Evolutionary conservation across 2,797 vertebrate species (phyloP).

Genomic region (Alauda arvensis): DNA sequence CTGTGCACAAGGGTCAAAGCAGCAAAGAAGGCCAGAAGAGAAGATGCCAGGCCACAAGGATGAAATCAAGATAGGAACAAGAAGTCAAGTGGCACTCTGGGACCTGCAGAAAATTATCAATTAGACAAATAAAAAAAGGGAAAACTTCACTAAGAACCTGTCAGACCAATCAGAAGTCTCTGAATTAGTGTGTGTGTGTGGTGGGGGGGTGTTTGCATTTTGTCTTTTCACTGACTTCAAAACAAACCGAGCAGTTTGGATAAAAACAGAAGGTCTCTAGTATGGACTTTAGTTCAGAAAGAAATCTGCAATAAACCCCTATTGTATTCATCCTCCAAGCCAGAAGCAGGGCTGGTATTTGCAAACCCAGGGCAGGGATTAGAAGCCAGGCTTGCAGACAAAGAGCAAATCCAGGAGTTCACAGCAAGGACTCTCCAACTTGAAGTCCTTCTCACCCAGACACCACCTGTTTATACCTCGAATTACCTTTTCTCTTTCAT

Average conservation of each 20-base stretch:
- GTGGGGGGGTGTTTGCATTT: not conserved
- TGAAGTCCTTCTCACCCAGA: not conserved
- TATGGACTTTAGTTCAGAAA: not conserved
- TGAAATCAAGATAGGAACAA: not conserved
- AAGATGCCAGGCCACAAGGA: not conserved
- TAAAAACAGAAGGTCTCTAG: not conserved
- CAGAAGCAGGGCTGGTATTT: not conserved
- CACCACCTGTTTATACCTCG: not conserved
- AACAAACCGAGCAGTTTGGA: not conserved
- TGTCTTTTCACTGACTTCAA: not conserved
- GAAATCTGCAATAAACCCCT: not conserved
- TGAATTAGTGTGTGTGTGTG: not conserved
- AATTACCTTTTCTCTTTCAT: not conserved
- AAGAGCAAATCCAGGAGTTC: conserved; percentile 20
- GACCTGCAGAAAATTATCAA: not conserved
- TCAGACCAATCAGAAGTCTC: not conserved
- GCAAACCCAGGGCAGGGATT: conserved; percentile 7
- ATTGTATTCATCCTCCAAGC: not conserved
- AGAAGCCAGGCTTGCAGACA: conserved; percentile 18
- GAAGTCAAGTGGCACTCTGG: not conserved
- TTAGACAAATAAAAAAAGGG: not conserved
- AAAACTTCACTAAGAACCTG: not conserved
- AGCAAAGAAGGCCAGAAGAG: not conserved
- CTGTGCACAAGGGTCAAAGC: not conserved
- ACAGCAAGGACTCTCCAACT: not conserved